A percentile compares a stretch with the other conserved stretches of the same genome.
Conservation (phyloP, 2,888 invertebrate genomes). For the Clunio marinus region DNA sequence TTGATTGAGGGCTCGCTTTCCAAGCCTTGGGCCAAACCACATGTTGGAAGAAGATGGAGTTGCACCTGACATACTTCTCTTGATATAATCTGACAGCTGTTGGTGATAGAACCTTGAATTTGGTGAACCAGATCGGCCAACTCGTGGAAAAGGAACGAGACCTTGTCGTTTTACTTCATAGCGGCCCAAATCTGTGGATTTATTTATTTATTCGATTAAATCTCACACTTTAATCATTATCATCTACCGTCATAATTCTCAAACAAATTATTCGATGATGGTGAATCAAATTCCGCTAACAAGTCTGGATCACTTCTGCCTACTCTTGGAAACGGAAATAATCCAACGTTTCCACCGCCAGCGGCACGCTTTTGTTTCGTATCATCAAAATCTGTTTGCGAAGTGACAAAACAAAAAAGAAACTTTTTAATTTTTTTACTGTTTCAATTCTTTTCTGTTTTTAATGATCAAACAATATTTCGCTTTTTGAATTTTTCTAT, state of each 20-base stretch:
- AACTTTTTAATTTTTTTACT: too few relatives aligned
- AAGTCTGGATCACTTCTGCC: slow-evolving; percentile 55
- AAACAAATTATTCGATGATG: slow-evolving; percentile 52
- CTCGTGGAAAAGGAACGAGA: slow-evolving; percentile 52
- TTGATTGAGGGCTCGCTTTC: slow-evolving; percentile 46
- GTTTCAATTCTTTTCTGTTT: too few relatives aligned
- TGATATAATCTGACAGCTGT: slow-evolving; percentile 23
- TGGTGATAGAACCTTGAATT: not conserved
- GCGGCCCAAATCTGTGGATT: slow-evolving; percentile 45
- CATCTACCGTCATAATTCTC: slow-evolving; percentile 52
- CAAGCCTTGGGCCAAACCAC: slow-evolving; percentile 65
- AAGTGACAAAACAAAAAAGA: too few relatives aligned
- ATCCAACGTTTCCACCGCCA: slow-evolving; percentile 53
- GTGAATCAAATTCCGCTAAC: slow-evolving; percentile 43
- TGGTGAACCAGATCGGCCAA: slow-evolving; percentile 48
- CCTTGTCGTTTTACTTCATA: slow-evolving; percentile 49
- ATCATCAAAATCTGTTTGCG: slow-evolving; percentile 47
- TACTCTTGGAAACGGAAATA: slow-evolving; percentile 61
- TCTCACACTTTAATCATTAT: too few relatives aligned
- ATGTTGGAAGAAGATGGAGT: slow-evolving; percentile 11
- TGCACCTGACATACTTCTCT: not conserved
- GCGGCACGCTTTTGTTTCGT: slow-evolving; percentile 53
- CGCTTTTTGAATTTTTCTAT: too few relatives aligned
- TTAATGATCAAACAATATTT: too few relatives aligned
- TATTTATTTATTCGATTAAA: not conserved